Evolutionary conservation across 1,140 invertebrate species (phyloP).

Genomic region (Nilaparvata lugens): DNA sequence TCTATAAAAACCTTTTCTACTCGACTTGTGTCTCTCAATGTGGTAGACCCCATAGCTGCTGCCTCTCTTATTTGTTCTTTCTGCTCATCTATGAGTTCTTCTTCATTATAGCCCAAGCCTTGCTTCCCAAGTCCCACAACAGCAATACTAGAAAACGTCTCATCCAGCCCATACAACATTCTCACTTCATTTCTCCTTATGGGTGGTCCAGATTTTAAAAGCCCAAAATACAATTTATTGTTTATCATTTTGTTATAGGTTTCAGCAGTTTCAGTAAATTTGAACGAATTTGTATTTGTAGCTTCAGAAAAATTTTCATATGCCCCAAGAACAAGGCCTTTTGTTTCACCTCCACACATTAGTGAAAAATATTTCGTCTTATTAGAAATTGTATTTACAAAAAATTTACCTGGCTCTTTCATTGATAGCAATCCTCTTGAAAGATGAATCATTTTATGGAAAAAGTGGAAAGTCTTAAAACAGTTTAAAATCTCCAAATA

Average conservation of each 20-base stretch:
- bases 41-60: slow-evolving; percentile 53
- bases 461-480: no score
- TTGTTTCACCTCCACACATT: neutral
- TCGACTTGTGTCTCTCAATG: slow-evolving; percentile 43
- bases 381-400: neutral
- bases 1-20: slow-evolving; percentile 58
- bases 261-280: slow-evolving; percentile 16
- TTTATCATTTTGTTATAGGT: slow-evolving; percentile 17
- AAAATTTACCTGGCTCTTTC: no score
- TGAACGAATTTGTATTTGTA: neutral
- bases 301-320: neutral
- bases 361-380: neutral
- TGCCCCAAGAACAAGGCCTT: neutral
- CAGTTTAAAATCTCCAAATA: no score
- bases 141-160: slow-evolving; percentile 50
- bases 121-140: slow-evolving; percentile 60
- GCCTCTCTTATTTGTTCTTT: slow-evolving; percentile 53
- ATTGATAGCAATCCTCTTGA: no score
- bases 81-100: slow-evolving; percentile 56
- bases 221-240: slow-evolving; percentile 14
- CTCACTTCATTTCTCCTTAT: slow-evolving; percentile 47
- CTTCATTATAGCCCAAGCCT: slow-evolving; percentile 44
- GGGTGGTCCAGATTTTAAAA: slow-evolving; percentile 9
- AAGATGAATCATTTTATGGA: no score
- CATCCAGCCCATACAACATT: slow-evolving; percentile 51